Evolutionary conservation across 2,113 vertebrate genomes (phyloP).

Genomic region (Chionis minor): DNA sequence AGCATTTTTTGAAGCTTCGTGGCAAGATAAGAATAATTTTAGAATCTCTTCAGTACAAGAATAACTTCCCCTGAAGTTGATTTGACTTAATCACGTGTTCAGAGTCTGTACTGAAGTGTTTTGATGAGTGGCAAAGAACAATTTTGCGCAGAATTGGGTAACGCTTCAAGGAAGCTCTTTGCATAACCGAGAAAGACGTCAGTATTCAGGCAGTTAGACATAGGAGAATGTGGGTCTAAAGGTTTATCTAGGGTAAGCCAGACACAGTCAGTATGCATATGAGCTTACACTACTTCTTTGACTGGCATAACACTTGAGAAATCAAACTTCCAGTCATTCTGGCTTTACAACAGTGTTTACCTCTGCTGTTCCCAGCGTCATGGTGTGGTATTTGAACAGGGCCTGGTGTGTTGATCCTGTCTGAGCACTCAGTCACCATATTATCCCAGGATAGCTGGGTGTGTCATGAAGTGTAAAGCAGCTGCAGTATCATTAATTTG

Average conservation of each 20-base stretch:
- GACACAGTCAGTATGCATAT: background rate
- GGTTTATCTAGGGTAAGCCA: background rate
- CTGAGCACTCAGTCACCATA: background rate
- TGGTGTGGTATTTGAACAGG: background rate
- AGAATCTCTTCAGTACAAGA: background rate
- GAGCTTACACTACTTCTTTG: background rate
- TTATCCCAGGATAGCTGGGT: background rate
- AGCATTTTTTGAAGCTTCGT: background rate
- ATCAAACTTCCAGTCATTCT: background rate
- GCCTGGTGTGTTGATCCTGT: background rate
- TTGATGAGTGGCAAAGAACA: background rate
- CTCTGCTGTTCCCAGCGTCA: background rate
- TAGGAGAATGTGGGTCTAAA: background rate
- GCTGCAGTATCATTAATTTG: fast-evolving
- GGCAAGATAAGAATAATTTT: background rate
- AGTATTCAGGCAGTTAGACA: background rate
- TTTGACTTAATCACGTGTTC: background rate
- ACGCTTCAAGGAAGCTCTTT: background rate
- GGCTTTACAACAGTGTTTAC: background rate
- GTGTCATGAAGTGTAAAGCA: background rate
- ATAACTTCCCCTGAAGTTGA: background rate
- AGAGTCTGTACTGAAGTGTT: background rate
- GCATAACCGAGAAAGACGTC: background rate
- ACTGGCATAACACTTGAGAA: background rate
- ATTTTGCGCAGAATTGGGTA: background rate